Evolutionary conservation across 2,113 vertebrate genomes (phyloP).

Genomic region (Synodontis membranacea): DNA sequence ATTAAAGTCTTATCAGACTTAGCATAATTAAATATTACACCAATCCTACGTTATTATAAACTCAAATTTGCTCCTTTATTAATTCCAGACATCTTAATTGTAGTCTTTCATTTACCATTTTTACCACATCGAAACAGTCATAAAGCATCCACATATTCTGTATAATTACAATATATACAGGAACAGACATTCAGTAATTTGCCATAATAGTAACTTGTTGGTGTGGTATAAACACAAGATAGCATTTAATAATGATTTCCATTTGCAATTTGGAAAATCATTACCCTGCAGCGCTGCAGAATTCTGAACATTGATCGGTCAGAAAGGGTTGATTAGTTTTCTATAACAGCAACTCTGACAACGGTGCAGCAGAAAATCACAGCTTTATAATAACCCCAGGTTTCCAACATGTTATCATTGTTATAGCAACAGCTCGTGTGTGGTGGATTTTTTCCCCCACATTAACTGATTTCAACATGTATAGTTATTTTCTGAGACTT

Average conservation of each 20-base stretch:
- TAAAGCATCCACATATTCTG: not conserved
- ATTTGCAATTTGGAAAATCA: not conserved
- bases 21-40: not conserved
- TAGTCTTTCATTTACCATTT: not conserved
- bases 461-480: not conserved
- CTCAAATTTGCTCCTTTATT: not conserved
- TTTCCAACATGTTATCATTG: not conserved
- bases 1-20: conserved; percentile 2
- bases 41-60: not conserved
- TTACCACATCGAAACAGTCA: not conserved
- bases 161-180: not conserved
- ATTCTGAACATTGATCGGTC: not conserved
- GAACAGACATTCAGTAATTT: not conserved
- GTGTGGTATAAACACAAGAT: not conserved
- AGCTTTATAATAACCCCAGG: not conserved
- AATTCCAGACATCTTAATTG: not conserved
- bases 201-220: not conserved
- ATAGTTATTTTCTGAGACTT: not conserved
- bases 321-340: not conserved
- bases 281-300: not conserved
- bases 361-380: not conserved
- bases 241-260: not conserved
- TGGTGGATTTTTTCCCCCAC: not conserved
- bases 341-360: not conserved
- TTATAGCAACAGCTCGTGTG: not conserved